These are phyloP conservation scores for Macropodus opercularis DNA, from an alignment of 2,797 vertebrate genomes.

Conservation along the genomic window DNA sequence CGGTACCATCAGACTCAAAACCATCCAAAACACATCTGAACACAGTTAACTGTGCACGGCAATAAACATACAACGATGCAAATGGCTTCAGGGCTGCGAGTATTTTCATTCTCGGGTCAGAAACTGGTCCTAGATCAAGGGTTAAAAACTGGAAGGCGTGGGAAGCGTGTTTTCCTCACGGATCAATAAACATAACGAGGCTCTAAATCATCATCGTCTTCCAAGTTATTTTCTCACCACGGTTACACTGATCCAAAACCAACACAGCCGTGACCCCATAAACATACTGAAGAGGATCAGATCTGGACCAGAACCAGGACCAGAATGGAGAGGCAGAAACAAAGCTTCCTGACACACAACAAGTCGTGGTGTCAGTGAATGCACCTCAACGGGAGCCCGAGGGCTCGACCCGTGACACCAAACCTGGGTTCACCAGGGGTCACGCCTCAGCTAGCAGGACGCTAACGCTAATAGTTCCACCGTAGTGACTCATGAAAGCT, in stretches of 20 bases:
- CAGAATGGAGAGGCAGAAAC: background rate
- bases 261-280: background rate
- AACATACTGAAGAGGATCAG: background rate
- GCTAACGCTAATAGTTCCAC: no score
- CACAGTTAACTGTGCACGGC: no score
- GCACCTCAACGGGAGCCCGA: no score
- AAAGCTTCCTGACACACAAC: no score
- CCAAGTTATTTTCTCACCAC: background rate
- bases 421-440: no score
- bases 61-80: no score
- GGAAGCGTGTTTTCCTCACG: background rate
- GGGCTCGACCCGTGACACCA: no score
- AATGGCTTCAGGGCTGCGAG: background rate
- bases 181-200: constrained; percentile 13
- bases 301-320: constrained; percentile 4
- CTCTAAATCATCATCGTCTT: background rate
- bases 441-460: no score
- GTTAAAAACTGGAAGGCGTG: background rate
- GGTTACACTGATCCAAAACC: background rate
- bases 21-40: no score
- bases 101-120: background rate
- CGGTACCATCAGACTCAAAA: no score
- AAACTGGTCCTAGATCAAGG: background rate
- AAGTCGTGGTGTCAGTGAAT: background rate
- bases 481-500: no score